phyloP scores from a whole-genome alignment of 2,113 vertebrate genomes.

The Poecilia latipinna region DNA sequence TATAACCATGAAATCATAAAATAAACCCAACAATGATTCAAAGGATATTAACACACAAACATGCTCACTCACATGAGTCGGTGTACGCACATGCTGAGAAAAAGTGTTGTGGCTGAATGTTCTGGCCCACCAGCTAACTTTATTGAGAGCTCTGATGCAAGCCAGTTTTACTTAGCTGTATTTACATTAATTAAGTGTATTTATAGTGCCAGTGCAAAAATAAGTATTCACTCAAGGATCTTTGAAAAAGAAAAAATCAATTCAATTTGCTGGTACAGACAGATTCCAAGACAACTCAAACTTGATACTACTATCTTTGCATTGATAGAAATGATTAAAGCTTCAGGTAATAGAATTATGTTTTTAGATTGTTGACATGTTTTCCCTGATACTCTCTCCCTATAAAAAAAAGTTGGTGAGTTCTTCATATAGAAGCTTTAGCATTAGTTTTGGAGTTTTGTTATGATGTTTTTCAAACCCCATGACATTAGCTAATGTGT shows the following conservation, averaged over 20 bases:
- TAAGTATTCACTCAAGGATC: too few species aligned
- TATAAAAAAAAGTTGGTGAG: constrained; percentile 8
- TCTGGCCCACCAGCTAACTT: not conserved
- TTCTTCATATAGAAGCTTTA: not conserved
- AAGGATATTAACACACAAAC: not conserved
- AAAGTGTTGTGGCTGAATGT: too few species aligned
- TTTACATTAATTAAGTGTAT: too few species aligned
- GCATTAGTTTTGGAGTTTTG: constrained; percentile 11
- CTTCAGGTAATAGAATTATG: too few species aligned
- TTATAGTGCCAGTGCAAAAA: too few species aligned
- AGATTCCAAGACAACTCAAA: too few species aligned
- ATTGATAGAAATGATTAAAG: not conserved
- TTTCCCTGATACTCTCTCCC: constrained; percentile 4
- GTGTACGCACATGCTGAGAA: too few species aligned
- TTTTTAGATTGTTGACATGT: constrained; percentile 22
- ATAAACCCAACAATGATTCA: not conserved
- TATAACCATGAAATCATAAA: not conserved
- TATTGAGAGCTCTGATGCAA: not conserved
- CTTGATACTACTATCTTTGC: not conserved
- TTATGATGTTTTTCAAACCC: constrained; percentile 20
- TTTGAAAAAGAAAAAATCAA: too few species aligned
- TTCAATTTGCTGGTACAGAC: too few species aligned
- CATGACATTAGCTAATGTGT: constrained; percentile 25
- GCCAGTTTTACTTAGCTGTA: not conserved
- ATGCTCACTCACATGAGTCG: not conserved